Base-by-base conservation (phyloP, 2,888 invertebrate species). In the Rugalucina vietnamica region DNA sequence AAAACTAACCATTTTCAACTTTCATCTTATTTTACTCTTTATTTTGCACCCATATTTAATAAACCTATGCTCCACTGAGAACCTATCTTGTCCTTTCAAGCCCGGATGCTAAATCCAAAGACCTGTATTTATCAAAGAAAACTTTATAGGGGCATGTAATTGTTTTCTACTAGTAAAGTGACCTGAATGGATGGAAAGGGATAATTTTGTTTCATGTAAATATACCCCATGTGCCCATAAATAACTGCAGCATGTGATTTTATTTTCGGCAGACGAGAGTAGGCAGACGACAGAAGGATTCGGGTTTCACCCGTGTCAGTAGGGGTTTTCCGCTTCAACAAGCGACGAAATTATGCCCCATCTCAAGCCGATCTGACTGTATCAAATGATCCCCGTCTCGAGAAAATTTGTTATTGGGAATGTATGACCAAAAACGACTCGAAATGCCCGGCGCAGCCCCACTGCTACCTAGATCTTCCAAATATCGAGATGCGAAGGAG, bases 291-390 rank as follows among this genome's bases (percentile, higher is more conserved):
- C 87, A 69, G 36, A 54, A 27, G 71, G 87, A 70, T 36, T 87
- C 84, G 32, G 72, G 85, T 87, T 87, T 82, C 87, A 84, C 82
- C 82, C 80, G 81, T 87, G 87, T 87, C 87, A 87, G 65, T 76
- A 76, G 75, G 57, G 57, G 82, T 87, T 87, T 87, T 84, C 85
- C 79, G 83, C 85, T 79, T 74, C 82, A 81, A 65, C 81, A 72
- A 81, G 76, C 80, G 71, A 39, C 49, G 49, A 82, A 82, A 85
- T 80, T 80, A 77, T 80, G 37, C 69, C 18, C 70, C 60, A 43
- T 43, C 43, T 43, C 43, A 18, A 43, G 18, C 8, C 18, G 43
- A 43, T 12, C 43, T 43, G 18, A 43, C 8, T 18, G 43, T 43
- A 12, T 12, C 8, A 43, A 43, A 43, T 43, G 18, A 43, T n/a